Base-by-base conservation (phyloP, 2,888 invertebrate species). In the Germaria angustata region DNA sequence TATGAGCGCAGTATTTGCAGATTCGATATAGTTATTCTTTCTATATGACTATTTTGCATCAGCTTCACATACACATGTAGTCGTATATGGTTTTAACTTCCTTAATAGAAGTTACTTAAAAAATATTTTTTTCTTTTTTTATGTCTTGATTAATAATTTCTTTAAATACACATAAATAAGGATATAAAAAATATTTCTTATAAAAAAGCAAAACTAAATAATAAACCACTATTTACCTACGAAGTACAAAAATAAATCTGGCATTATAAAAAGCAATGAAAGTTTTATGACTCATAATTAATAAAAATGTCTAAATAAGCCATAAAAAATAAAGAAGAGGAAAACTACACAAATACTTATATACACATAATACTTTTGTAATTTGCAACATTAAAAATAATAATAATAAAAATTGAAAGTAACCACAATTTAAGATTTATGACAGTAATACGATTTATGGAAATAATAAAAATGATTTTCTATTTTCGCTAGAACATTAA, bases 291-390 rank as follows among this genome's bases (percentile, higher is more conserved):
- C 51, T 59, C 65, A 75, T 66, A 66, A 82, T 82, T 79, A 82
- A 82, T 82, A 82, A 79, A 79, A 79, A 71, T 65, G 57, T 79
- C 75, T 81, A 75, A 82, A 61, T 65, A 79, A 46, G 39, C 71
- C 53, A 75, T 75, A 79, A 78, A 81, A 73, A 75, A 46, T 66
- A 32, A 68, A 51, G 22, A 59, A 76, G 34, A 39, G 39, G 20
- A 39, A 22, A n/a, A n/a, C n/a, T n/a, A n/a, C n/a, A 61, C 28
- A 49, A 2, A n/a, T 34, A 55, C 17, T 28, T 15, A 8, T 11
- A 2, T 7, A 17, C 1, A 5, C 20, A 59, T 39, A 44, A 59
- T 51, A 66, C 32, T 32, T 28, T 41, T 53, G 32, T 69, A 49
- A 53, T 39, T 77, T 49, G 39, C 20, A 61, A 51, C 9, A 39